Conservation (phyloP, 2,888 invertebrate species). For the Coelopa pilipes region DNA sequence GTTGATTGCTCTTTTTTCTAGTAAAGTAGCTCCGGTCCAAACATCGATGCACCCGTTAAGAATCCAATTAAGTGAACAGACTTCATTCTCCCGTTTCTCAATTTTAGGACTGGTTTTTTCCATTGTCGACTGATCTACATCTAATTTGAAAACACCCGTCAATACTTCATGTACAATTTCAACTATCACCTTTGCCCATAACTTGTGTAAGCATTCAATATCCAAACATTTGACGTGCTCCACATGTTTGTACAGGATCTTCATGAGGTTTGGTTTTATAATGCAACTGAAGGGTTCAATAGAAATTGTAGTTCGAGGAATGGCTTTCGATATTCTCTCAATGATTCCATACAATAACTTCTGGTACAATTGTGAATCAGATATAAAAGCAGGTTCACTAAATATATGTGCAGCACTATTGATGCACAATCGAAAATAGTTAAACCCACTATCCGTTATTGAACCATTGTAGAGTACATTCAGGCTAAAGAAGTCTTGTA, state of each 20-base stretch:
- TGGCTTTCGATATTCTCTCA: slow-evolving; percentile 33
- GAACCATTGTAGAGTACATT: slow-evolving; percentile 58
- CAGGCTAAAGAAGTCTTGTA: slow-evolving; percentile 62
- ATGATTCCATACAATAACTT: slow-evolving; percentile 24
- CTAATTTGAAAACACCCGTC: slow-evolving; percentile 50
- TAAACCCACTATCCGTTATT: slow-evolving; percentile 49
- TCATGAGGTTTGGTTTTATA: slow-evolving; percentile 46
- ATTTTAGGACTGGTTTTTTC: slow-evolving; percentile 44
- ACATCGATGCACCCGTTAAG: slow-evolving; percentile 55
- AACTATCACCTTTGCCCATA: slow-evolving; percentile 54
- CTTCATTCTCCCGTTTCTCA: slow-evolving; percentile 44
- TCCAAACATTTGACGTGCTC: no score
- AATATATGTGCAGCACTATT: slow-evolving; percentile 47
- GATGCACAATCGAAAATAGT: slow-evolving; percentile 53
- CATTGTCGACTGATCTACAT: slow-evolving; percentile 40
- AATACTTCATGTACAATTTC: slow-evolving; percentile 42
- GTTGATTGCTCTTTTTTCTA: slow-evolving; percentile 25
- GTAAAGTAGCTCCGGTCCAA: slow-evolving; percentile 54
- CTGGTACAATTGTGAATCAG: slow-evolving; percentile 43
- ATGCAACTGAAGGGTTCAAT: slow-evolving; percentile 22
- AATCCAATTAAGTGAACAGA: slow-evolving; percentile 45
- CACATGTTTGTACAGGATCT: no score
- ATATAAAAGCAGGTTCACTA: slow-evolving; percentile 29
- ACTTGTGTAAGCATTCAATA: slow-evolving; percentile 42
- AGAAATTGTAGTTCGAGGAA: slow-evolving; percentile 32